A percentile compares a stretch with the other conserved stretches of the same genome.
These are phyloP conservation scores for Lophura nycthemera DNA, from an alignment of 2,113 vertebrate species.

Conservation along the genomic window DNA sequence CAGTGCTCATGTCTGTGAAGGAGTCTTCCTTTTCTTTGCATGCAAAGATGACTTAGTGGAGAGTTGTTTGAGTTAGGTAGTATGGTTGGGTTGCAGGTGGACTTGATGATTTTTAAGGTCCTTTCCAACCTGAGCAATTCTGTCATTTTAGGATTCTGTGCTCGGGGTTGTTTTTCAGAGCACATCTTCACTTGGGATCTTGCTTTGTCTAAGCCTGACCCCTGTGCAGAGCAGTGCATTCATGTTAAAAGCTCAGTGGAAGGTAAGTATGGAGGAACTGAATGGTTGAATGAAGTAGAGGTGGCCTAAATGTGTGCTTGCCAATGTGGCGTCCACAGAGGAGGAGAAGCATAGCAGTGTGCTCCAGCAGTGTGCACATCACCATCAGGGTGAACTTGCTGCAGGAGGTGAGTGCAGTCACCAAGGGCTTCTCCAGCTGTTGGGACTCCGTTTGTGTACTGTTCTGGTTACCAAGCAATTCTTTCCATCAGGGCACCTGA, in stretches of 20 bases:
- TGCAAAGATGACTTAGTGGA: too few relatives aligned
- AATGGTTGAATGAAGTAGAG: background rate
- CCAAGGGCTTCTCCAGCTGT: slow-evolving; percentile 2
- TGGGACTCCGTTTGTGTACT: slow-evolving; percentile 13
- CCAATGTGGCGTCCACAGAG: background rate
- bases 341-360: accelerated
- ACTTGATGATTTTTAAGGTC: too few relatives aligned
- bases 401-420: background rate
- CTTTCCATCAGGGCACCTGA: slow-evolving; percentile 22
- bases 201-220: background rate
- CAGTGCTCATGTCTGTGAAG: background rate
- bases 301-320: background rate
- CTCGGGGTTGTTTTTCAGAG: background rate
- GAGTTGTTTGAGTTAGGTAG: too few relatives aligned
- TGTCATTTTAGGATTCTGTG: too few relatives aligned
- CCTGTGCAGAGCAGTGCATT: background rate
- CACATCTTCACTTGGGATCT: background rate
- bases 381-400: background rate
- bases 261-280: background rate
- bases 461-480: background rate
- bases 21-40: background rate
- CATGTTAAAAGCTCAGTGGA: background rate
- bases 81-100: too few relatives aligned
- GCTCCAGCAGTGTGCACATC: accelerated
- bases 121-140: too few relatives aligned